Conservation (phyloP, 2,113 vertebrate genomes). For the Oncorhynchus clarkii region DNA sequence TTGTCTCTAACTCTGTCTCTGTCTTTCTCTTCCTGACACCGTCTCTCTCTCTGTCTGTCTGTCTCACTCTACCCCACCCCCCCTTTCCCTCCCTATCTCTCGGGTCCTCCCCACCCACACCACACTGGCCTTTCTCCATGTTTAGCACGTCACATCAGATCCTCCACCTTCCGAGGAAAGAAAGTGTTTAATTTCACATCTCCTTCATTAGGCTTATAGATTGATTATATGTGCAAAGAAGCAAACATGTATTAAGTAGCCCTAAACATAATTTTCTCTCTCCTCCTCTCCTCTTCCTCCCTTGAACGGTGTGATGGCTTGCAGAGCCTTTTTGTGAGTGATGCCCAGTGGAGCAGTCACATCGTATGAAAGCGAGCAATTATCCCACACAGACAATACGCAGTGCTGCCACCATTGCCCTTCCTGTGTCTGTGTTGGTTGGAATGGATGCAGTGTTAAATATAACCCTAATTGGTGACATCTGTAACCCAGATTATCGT, state of each 20-base stretch:
- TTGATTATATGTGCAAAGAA: neutral
- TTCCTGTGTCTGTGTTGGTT: too few relatives aligned
- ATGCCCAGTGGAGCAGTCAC: neutral
- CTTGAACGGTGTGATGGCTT: neutral
- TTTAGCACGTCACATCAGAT: too few relatives aligned
- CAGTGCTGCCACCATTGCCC: neutral
- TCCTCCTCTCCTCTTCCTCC: neutral
- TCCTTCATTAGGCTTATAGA: neutral
- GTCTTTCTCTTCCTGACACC: conserved; percentile 7
- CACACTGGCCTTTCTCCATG: too few relatives aligned
- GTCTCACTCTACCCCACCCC: conserved; percentile 1
- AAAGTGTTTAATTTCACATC: neutral
- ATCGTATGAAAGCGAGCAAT: neutral
- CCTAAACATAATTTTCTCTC: neutral
- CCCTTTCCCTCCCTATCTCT: conserved; percentile 40
- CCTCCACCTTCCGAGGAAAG: neutral
- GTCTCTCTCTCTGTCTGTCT: conserved; percentile 25
- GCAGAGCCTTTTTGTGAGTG: neutral
- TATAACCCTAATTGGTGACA: neutral
- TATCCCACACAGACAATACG: neutral
- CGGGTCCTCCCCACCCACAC: too few relatives aligned
- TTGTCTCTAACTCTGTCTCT: neutral
- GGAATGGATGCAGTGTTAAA: too few relatives aligned
- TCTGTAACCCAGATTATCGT: conserved; percentile 55
- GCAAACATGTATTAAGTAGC: neutral